Conservation (phyloP, 2,797 vertebrate species). For the Falco novaeseelandiae region DNA sequence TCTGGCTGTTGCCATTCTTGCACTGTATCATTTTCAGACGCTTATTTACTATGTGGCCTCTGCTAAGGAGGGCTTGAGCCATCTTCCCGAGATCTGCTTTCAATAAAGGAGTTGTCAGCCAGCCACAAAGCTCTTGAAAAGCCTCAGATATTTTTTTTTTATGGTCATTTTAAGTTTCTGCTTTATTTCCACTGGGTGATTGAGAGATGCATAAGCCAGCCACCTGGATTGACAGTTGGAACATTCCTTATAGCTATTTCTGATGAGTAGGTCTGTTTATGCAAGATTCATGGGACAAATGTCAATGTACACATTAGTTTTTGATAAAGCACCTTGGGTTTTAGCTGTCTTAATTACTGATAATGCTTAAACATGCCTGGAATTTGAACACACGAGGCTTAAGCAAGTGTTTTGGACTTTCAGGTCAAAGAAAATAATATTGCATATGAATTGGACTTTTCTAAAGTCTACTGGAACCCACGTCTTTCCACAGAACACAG, state of each 20-base stretch:
- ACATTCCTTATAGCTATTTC: background rate
- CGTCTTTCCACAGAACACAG: conserved; percentile 91
- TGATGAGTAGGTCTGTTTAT: background rate
- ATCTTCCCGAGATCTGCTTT: conserved; percentile 38
- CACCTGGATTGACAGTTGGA: background rate
- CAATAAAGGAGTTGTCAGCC: conserved; percentile 31
- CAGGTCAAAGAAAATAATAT: conserved; percentile 94
- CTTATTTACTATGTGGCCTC: conserved; percentile 1
- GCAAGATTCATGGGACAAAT: background rate
- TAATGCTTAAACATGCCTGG: background rate
- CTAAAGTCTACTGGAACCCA: conserved; percentile 96
- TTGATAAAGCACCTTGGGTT: background rate
- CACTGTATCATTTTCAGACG: background rate
- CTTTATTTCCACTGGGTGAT: conserved; percentile 19
- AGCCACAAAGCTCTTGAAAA: conserved; percentile 36
- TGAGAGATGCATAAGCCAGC: background rate
- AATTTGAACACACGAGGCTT: background rate
- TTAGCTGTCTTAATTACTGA: background rate
- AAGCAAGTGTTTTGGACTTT: conserved; percentile 26
- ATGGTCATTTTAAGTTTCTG: conserved; percentile 15
- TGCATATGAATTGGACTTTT: conserved; percentile 93
- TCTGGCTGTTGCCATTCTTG: background rate
- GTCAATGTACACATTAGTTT: background rate
- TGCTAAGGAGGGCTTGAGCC: conserved; percentile 15
- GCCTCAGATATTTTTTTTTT: background rate